Percentiles rank a stretch among this genome's conserved stretches.
Conservation (phyloP, 2,113 vertebrate genomes). For the Bungarus multicinctus region DNA sequence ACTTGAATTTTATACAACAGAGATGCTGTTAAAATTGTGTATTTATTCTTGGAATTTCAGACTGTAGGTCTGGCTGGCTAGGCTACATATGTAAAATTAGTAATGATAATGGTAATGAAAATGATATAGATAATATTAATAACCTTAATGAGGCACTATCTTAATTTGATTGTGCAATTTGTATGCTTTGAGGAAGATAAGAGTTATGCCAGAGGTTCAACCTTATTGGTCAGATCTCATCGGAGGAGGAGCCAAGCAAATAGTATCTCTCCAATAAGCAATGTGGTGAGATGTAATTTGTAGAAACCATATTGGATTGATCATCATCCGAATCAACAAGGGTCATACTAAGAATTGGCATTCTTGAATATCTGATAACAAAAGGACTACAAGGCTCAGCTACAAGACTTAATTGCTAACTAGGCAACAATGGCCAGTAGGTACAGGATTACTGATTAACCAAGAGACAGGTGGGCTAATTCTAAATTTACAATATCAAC, state of each 20-base stretch:
- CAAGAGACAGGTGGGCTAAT: neutral
- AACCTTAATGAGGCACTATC: neutral
- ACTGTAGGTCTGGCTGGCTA: neutral
- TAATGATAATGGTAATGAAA: neutral
- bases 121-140: neutral
- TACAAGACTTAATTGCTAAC: neutral
- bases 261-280: neutral
- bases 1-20: neutral
- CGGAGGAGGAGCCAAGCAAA: neutral
- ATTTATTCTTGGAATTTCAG: neutral
- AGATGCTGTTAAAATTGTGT: neutral
- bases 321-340: neutral
- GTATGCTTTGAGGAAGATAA: neutral
- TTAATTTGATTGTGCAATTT: neutral
- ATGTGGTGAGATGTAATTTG: neutral
- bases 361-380: neutral
- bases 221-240: neutral
- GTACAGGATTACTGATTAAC: neutral
- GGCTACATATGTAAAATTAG: neutral
- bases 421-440: neutral
- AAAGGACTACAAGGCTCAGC: neutral
- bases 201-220: neutral
- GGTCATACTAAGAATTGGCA: neutral
- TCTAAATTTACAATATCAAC: neutral
- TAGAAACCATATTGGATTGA: neutral